Percentiles rank a stretch among this genome's conserved stretches.
Evolutionary conservation across 2,797 vertebrate genomes (phyloP).

Genomic region (Enteromius argenteus): DNA sequence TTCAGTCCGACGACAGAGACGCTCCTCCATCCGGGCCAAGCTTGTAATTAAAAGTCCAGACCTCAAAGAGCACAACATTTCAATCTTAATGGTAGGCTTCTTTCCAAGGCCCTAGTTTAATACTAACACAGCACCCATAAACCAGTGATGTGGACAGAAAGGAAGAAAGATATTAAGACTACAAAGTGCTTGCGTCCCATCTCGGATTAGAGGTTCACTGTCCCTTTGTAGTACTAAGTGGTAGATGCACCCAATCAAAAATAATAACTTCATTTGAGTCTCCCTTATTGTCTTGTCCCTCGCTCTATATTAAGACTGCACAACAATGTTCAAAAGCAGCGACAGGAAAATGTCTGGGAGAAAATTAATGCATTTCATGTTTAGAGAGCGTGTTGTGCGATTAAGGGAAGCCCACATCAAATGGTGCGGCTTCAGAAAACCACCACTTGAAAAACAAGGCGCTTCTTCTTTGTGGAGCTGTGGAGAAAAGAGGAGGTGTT

Average conservation of each 20-base stretch:
- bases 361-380: conserved; percentile 80
- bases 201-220: conserved; percentile 76
- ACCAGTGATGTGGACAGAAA: conserved; percentile 75
- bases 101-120: conserved; percentile 76
- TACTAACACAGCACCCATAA: conserved; percentile 74
- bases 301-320: conserved; percentile 68
- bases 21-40: conserved; percentile 67
- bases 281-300: conserved; percentile 73
- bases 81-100: conserved; percentile 79
- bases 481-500: conserved; percentile 71
- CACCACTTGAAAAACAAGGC: conserved; percentile 80
- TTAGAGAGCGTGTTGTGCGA: conserved; percentile 82
- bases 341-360: conserved; percentile 60
- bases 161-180: conserved; percentile 79
- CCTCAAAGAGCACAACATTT: conserved; percentile 78
- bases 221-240: conserved; percentile 78
- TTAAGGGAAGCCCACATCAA: conserved; percentile 82
- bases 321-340: conserved; percentile 76
- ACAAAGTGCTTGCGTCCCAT: conserved; percentile 77
- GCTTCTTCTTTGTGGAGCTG: conserved; percentile 71
- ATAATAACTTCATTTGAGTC: conserved; percentile 75
- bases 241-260: conserved; percentile 75
- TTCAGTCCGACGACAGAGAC: conserved; percentile 73
- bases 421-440: conserved; percentile 76
- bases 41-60: conserved; percentile 79